A percentile compares a stretch with the other conserved stretches of the same genome.
phyloP scores from a whole-genome alignment of 1,140 invertebrate genomes.

The Drosophila bocqueti region DNA sequence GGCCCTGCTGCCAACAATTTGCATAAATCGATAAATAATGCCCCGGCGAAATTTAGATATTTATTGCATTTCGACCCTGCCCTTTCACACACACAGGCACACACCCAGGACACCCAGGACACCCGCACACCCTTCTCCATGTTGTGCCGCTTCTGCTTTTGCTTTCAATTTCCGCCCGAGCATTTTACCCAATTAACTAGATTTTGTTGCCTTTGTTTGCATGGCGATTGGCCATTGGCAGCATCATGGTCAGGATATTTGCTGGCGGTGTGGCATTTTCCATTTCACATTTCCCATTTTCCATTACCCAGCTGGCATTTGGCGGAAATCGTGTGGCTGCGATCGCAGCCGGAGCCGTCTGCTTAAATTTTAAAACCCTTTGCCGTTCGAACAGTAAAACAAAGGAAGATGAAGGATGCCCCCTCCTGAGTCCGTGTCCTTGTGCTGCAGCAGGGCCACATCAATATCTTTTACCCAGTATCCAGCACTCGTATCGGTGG shows the following conservation, averaged over 20 bases:
- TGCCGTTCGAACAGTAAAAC: slow-evolving; percentile 6
- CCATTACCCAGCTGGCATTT: slow-evolving; percentile 46
- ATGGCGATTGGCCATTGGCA: slow-evolving; percentile 25
- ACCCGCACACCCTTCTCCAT: neutral
- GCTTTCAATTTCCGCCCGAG: slow-evolving; percentile 76
- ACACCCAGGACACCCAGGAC: neutral
- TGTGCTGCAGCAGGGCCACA: neutral
- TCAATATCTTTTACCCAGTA: neutral
- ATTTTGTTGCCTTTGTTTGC: slow-evolving; percentile 70
- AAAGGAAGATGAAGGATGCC: slow-evolving; percentile 27
- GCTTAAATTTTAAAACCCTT: slow-evolving; percentile 30
- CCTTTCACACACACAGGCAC: neutral
- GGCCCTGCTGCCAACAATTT: slow-evolving; percentile 48
- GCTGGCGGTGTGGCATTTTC: slow-evolving; percentile 1
- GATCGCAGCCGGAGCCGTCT: slow-evolving; percentile 11
- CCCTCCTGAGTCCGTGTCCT: neutral
- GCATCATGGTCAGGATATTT: slow-evolving; percentile 18
- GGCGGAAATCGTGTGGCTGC: slow-evolving; percentile 67
- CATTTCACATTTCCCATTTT: slow-evolving; percentile 44
- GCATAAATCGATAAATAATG: slow-evolving; percentile 83
- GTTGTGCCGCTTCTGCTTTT: slow-evolving; percentile 54
- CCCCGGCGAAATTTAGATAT: slow-evolving; percentile 65
- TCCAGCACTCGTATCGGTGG: neutral
- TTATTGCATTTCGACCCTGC: slow-evolving; percentile 66
- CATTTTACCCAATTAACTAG: slow-evolving; percentile 82